phyloP scores from a whole-genome alignment of 35 echinoderm and acorn worm genomes.

The Amphiura filiformis region DNA sequence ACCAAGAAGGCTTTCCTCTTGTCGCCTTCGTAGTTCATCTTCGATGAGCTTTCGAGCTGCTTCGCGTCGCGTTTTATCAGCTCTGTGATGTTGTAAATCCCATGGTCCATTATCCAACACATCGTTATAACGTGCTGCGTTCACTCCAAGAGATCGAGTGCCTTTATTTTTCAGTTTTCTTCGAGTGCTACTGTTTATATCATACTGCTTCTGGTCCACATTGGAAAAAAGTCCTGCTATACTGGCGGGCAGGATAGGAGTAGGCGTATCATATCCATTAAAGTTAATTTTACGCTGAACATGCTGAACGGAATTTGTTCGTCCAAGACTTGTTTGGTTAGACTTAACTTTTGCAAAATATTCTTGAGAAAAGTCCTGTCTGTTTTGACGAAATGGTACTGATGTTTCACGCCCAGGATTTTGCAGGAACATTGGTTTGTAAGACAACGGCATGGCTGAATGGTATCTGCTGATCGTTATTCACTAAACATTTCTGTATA shows the following conservation, averaged over 20 bases:
- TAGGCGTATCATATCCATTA: neutral
- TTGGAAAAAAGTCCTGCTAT: neutral
- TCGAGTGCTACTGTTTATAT: neutral
- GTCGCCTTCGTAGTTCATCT: neutral
- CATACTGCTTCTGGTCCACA: neutral
- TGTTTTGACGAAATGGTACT: neutral
- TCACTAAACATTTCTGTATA: no score
- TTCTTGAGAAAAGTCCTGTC: neutral
- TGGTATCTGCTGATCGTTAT: no score
- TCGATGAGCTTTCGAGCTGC: neutral
- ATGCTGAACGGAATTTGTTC: neutral
- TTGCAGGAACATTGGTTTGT: neutral
- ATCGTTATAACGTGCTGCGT: neutral
- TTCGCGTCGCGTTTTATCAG: neutral
- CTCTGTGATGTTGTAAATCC: neutral
- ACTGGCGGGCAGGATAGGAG: neutral
- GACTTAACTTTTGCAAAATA: neutral
- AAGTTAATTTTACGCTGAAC: neutral
- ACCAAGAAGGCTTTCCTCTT: neutral
- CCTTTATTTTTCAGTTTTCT: neutral
- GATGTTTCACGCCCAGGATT: neutral
- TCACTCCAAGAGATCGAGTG: neutral
- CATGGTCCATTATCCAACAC: neutral
- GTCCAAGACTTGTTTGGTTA: neutral
- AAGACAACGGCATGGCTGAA: neutral